Evolutionary conservation across 2,888 invertebrate genomes (phyloP).

Genomic region (Volucella inflata): DNA sequence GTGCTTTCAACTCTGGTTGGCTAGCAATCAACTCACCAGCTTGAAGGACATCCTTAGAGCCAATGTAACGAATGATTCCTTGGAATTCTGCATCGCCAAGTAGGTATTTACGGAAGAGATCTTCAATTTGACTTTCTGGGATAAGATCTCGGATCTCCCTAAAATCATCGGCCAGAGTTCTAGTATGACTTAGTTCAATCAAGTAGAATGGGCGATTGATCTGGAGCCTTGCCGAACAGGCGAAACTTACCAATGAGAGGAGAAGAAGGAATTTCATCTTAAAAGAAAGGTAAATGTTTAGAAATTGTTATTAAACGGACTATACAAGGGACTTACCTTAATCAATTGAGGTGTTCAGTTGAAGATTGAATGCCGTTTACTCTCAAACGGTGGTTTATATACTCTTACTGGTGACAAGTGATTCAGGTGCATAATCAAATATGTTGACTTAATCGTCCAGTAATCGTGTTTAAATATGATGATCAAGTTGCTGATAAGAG

Average conservation of each 20-base stretch:
- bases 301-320: neutral
- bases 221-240: conserved; percentile 48
- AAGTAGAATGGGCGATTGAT: conserved; percentile 32
- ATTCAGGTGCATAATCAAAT: conserved; percentile 26
- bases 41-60: conserved; percentile 77
- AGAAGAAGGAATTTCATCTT: conserved; percentile 67
- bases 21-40: conserved; percentile 77
- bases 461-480: conserved; percentile 18
- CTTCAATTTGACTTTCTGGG: conserved; percentile 77
- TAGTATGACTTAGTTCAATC: conserved; percentile 24
- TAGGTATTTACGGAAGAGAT: conserved; percentile 79
- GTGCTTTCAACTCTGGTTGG: conserved; percentile 80
- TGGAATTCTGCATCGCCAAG: conserved; percentile 81
- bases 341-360: conserved; percentile 17
- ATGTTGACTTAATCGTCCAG: conserved; percentile 46
- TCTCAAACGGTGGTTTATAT: conserved; percentile 42
- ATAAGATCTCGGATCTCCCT: conserved; percentile 77
- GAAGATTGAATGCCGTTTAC: conserved; percentile 11
- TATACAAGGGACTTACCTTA: conserved; percentile 22
- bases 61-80: conserved; percentile 79
- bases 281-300: neutral
- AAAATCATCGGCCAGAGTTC: conserved; percentile 77
- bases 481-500: conserved; percentile 46
- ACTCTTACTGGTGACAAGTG: conserved; percentile 6
- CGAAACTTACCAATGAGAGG: conserved; percentile 48